Percentiles rank a stretch among this genome's conserved stretches.
These are phyloP conservation scores for pig (Sus scrofa) DNA, from an alignment of 2,113 vertebrate species.

Conservation along the genomic window T2T-Sscrofa CM000817.6:84538001-84538500, in stretches of 20 bases:
- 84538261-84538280: background rate
- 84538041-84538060: accelerated
- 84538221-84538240: background rate
- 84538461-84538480: background rate
- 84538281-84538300: background rate
- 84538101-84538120: background rate
- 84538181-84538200: background rate
- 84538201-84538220: background rate
- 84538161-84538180: background rate
- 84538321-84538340: background rate
- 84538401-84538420: background rate
- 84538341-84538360: background rate
- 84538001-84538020: accelerated
- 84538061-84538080: background rate
- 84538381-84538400: background rate
- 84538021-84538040: background rate
- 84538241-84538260: background rate
- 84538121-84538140: background rate
- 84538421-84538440: background rate
- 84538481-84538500: background rate
- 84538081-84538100: background rate
- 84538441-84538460: background rate
- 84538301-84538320: background rate
- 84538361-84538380: accelerated
- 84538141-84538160: background rate